These are phyloP conservation scores for Sarotherodon lohbergeri DNA, from an alignment of 2,113 vertebrate species.

Conservation along the genomic window DNA sequence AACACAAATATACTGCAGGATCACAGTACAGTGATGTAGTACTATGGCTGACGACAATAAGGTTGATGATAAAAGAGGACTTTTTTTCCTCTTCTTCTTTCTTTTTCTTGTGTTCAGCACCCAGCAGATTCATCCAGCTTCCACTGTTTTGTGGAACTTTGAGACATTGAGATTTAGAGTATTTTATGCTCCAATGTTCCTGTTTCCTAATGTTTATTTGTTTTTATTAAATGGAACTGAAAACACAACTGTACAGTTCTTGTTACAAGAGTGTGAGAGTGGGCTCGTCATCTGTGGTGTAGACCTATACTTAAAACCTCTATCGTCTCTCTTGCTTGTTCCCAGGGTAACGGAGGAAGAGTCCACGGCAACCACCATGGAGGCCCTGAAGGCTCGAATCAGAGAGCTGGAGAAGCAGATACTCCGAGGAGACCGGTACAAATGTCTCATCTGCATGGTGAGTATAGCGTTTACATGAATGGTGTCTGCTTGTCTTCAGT, in stretches of 20 bases:
- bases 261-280: not conserved
- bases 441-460: conserved; percentile 99
- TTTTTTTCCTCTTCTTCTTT: not conserved
- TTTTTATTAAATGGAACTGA: not conserved
- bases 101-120: not conserved
- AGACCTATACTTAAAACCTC: not conserved
- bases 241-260: not conserved
- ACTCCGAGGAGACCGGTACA: conserved; percentile 96
- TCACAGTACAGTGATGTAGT: not conserved
- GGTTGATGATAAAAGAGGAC: not conserved
- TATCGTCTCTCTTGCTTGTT: not conserved
- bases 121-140: not conserved
- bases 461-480: conserved; percentile 45
- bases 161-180: not conserved
- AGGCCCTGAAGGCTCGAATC: conserved; percentile 98
- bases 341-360: conserved; percentile 96
- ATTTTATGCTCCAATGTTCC: not conserved
- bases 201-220: not conserved
- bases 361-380: conserved; percentile 94
- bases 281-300: not conserved
- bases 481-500: not conserved
- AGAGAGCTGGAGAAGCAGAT: conserved; percentile 98
- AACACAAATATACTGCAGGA: not conserved
- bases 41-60: not conserved
- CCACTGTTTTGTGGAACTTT: not conserved